A percentile compares a stretch with the other conserved stretches of the same genome.
Evolutionary conservation across 2,113 vertebrate genomes (phyloP).

Genomic region (Eretmochelys imbricata): DNA sequence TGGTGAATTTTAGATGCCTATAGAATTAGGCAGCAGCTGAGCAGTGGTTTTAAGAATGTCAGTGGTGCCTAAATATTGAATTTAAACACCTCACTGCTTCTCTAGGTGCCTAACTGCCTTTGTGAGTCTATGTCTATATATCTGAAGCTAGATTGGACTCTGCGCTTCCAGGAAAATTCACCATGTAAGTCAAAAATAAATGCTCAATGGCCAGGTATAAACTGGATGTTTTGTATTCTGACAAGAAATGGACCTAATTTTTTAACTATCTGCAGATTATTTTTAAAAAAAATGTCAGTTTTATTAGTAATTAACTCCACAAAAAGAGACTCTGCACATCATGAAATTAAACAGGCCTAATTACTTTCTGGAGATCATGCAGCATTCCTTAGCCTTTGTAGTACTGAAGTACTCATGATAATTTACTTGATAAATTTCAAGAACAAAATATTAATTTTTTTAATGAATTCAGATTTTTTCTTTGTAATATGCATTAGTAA

Average conservation of each 20-base stretch:
- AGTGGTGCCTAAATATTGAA: background rate
- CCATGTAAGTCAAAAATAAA: too few species aligned
- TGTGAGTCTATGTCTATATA: background rate
- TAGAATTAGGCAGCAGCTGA: background rate
- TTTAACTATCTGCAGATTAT: background rate
- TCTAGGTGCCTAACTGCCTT: background rate
- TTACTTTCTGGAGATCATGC: background rate
- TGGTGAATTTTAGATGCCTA: background rate
- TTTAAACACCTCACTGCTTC: background rate
- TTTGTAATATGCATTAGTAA: background rate
- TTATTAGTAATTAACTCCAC: background rate
- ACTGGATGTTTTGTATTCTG: background rate
- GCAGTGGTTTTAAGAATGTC: background rate
- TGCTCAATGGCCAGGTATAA: background rate
- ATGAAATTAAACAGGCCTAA: background rate
- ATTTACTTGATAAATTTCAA: background rate
- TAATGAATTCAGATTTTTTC: background rate
- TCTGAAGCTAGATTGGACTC: background rate
- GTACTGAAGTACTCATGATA: background rate
- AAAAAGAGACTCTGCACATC: background rate
- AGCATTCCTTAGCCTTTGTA: background rate
- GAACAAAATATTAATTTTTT: background rate
- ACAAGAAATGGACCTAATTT: background rate
- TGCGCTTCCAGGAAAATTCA: too few species aligned
- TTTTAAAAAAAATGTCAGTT: background rate